These are phyloP conservation scores for Selene dorsalis DNA, from an alignment of 2,797 vertebrate species.

Conservation along the genomic window DNA sequence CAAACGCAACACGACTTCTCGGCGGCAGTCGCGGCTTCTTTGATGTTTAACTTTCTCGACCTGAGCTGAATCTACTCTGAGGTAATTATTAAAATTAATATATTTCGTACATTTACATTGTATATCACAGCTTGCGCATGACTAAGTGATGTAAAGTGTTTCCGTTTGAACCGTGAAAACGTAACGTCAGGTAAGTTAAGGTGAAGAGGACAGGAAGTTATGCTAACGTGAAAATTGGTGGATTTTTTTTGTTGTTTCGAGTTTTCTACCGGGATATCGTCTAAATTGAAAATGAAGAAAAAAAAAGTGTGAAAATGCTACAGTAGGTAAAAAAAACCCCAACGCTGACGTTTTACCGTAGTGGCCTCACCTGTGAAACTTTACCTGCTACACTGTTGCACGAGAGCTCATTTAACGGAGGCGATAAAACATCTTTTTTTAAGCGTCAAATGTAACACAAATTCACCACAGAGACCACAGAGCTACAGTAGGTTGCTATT, in stretches of 20 bases:
- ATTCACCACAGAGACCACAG: too few relatives aligned
- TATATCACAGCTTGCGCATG: neutral
- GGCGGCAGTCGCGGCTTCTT: constrained; percentile 32
- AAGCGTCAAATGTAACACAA: too few relatives aligned
- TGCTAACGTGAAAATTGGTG: neutral
- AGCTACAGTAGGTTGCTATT: too few relatives aligned
- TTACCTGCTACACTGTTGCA: neutral
- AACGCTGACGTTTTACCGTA: neutral
- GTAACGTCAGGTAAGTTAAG: rapidly evolving
- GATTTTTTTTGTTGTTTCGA: too few relatives aligned
- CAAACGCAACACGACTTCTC: constrained; percentile 45
- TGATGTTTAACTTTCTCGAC: constrained; percentile 36
- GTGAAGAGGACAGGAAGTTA: neutral
- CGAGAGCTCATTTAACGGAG: neutral
- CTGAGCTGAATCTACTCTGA: neutral
- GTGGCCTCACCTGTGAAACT: too few relatives aligned
- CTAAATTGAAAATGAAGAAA: too few relatives aligned
- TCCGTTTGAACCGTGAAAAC: neutral
- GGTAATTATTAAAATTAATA: neutral
- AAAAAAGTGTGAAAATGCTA: too few relatives aligned
- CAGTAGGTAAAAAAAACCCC: too few relatives aligned
- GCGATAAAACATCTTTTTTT: too few relatives aligned
- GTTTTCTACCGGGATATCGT: too few relatives aligned
- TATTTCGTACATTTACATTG: neutral
- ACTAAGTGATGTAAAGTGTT: neutral